These are phyloP conservation scores for Accipiter cooperii DNA, from an alignment of 2,113 vertebrate genomes.

Conservation along the genomic window DNA sequence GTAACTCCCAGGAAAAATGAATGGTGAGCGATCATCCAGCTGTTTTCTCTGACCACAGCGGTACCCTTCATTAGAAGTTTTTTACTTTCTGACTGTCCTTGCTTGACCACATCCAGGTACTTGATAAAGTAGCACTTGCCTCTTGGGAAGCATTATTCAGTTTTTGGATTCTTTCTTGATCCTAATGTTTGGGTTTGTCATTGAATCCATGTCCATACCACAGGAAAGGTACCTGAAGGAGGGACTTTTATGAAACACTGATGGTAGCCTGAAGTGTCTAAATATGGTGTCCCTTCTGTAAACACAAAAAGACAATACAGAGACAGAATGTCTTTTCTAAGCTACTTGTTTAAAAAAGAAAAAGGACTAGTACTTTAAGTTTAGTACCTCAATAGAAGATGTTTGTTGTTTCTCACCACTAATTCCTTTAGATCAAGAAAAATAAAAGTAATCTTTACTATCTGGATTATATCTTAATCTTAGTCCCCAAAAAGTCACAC, in stretches of 20 bases:
- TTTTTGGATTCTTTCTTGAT: background rate
- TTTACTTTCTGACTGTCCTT: background rate
- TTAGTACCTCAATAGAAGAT: background rate
- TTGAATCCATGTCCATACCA: background rate
- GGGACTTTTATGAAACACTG: background rate
- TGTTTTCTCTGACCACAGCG: background rate
- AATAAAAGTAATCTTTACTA: background rate
- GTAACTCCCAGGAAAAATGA: background rate
- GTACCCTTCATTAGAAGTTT: background rate
- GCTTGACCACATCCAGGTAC: background rate
- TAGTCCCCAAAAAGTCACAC: background rate
- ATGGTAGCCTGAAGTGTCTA: background rate
- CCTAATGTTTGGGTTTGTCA: background rate
- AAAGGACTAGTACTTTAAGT: background rate
- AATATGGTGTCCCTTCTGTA: background rate
- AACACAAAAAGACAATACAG: background rate
- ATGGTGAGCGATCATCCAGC: rapidly evolving
- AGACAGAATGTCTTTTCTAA: background rate
- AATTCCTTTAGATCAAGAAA: background rate
- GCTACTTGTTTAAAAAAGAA: background rate
- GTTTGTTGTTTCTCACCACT: background rate
- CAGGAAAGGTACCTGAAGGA: background rate
- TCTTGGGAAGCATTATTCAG: background rate
- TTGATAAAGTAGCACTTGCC: background rate
- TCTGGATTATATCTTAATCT: background rate